Percentiles rank a stretch among this genome's conserved stretches.
Evolutionary conservation across 53 echinoderm and acorn worm genomes (phyloP).

Genomic region (Holothuria scabra): DNA sequence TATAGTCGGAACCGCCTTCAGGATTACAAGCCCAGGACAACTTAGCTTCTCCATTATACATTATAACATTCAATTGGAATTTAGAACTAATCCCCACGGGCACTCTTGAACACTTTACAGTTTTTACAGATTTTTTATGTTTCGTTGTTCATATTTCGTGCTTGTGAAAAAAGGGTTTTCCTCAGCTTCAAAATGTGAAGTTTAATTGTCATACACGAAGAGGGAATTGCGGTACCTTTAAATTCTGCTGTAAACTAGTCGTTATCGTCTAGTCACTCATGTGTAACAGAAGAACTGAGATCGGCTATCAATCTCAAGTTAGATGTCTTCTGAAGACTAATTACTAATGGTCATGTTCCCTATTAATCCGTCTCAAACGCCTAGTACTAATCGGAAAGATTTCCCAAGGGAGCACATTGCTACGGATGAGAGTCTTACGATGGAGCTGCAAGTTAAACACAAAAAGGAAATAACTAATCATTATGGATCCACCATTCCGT

Average conservation of each 20-base stretch:
- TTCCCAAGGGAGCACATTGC: conserved; percentile 45
- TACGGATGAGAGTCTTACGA: conserved; percentile 37
- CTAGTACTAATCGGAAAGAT: conserved; percentile 35
- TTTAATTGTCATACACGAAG: no score
- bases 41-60: no score
- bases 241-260: neutral
- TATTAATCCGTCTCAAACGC: conserved; percentile 49
- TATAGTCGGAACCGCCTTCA: no score
- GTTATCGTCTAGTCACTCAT: conserved; percentile 28
- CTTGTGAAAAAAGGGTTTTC: no score
- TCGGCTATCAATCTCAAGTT: conserved; percentile 32
- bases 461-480: conserved; percentile 25
- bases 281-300: conserved; percentile 23
- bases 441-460: neutral
- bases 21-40: no score
- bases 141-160: no score
- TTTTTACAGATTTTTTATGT: no score
- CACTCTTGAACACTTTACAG: no score
- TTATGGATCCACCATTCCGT: conserved; percentile 4
- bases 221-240: no score
- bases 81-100: no score
- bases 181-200: no score
- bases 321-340: conserved; percentile 40
- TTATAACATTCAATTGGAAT: no score
- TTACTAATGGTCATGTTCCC: conserved; percentile 44